Evolutionary conservation across 2,797 vertebrate genomes (phyloP).

Genomic region (Pangasius macronema): DNA sequence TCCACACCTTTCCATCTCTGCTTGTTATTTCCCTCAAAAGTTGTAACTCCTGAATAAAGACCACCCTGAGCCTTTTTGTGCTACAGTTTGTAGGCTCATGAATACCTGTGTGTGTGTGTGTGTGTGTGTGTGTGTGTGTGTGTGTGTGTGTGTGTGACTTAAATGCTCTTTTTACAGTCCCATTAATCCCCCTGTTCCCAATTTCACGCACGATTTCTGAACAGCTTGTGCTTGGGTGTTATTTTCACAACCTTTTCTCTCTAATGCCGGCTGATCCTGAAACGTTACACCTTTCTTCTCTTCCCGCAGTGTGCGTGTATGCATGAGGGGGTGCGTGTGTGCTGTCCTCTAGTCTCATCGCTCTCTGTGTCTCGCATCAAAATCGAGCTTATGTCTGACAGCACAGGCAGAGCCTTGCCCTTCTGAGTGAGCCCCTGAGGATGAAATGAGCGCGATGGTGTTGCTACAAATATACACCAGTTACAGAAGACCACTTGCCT

Average conservation of each 20-base stretch:
- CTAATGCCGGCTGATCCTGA: slow-evolving; percentile 74
- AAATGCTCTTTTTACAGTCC: slow-evolving; percentile 74
- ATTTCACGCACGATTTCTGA: slow-evolving; percentile 74
- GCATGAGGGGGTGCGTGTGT: slow-evolving; percentile 26
- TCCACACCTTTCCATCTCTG: neutral
- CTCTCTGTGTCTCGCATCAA: slow-evolving; percentile 45
- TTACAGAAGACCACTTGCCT: slow-evolving; percentile 43
- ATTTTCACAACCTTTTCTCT: slow-evolving; percentile 77
- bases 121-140: slow-evolving; percentile 35
- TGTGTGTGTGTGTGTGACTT: slow-evolving; percentile 44
- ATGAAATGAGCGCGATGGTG: slow-evolving; percentile 39
- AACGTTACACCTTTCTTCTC: slow-evolving; percentile 67
- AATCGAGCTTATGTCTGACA: slow-evolving; percentile 48
- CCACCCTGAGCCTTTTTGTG: slow-evolving; percentile 23
- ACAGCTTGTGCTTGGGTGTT: slow-evolving; percentile 72
- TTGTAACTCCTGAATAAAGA: slow-evolving; percentile 10
- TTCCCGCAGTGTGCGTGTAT: slow-evolving; percentile 24
- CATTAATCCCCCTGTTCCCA: slow-evolving; percentile 78
- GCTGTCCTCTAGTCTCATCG: slow-evolving; percentile 59
- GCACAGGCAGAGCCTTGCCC: slow-evolving; percentile 49
- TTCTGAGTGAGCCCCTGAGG: slow-evolving; percentile 45
- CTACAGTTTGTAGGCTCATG: slow-evolving; percentile 43
- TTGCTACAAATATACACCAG: slow-evolving; percentile 44
- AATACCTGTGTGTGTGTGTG: slow-evolving; percentile 48
- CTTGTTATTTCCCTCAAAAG: slow-evolving; percentile 4